Evolutionary conservation across 2,888 invertebrate species (phyloP), one percentile per base, ranked within the genome.

Genomic region (Bruchidius siliquastri): DNA sequence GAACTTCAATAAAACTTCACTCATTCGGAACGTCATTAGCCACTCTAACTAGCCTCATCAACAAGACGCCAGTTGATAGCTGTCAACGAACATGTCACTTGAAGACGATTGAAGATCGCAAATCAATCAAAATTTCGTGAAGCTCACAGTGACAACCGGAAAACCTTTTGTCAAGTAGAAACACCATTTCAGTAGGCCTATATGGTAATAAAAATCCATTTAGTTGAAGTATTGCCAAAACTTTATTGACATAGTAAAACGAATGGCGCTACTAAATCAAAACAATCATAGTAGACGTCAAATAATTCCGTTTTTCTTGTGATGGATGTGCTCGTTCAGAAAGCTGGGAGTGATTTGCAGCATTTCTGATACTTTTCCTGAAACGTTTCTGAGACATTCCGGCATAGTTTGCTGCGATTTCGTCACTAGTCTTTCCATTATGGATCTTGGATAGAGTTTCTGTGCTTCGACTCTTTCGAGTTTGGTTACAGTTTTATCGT

Each of bases 401-500:
- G 84, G 84, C 67, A 84, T 71, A 66, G 75, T 79, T 30, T 77
- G 76, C 67, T 84, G 82, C 22, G 85, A 80, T 72, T 83, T 84
- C 22, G 83, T 83, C 13, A 84, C 77, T 32, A 88, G 71, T 76
- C 89, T 86, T 77, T 91, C 90, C 66, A 91, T 83, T 21, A 92
- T 83, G 0, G 92, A 91, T 76, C 90, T 85, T 78, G 88, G 90
- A 86, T 91, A 93, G 6, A 93, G 84, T 70, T 91, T 87, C 70
- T 87, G 87, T 0, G 93, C 90, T 83, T 93, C 92, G 2, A 86
- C 80, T 22, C 88, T 85, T 83, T 94, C 92, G 80, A 92, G 91
- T 0, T 87, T 85, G 0, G 92, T 92, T n/a, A 94, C 90, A 68
- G 87, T 85, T 72, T 91, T 87, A 82, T 94, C 94, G 82, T 95